Base-by-base conservation (phyloP, 2,888 invertebrate genomes). In the Ametastegia equiseti region DNA sequence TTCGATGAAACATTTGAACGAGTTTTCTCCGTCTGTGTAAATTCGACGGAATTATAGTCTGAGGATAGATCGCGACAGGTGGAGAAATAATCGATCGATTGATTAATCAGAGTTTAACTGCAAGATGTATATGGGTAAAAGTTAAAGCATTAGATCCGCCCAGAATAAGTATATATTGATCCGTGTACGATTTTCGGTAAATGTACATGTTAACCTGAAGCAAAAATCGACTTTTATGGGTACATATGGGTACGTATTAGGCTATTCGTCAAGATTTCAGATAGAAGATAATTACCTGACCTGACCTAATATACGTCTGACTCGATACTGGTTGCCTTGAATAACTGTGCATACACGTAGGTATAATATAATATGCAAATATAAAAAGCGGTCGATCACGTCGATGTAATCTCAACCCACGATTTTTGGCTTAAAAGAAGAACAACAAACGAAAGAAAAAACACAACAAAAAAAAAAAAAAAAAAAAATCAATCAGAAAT, bases 301-400 rank as follows among this genome's bases (percentile, higher is more conserved):
- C 67, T 67, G 39, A 39, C 67, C 23, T 36, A 67, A 67, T 23
- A n/a, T n/a, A 23, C 39, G 19, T 67, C 67, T 67, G 60, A 30
- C 13, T 19, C 23, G 23, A 60, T 60, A 19, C 60, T 54, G 2
- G 60, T 60, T 60, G 60, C 60, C 30, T 30, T 39, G 67, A 67
- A 39, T 39, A 67, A 67, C 67, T 67, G 67, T 67, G 19, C 30
- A 47, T n/a, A 47, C 15, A 47, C n/a, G 3, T 42, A 47, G 11
- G n/a, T 60, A 60, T 15, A 13, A 60, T 30, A 30, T 15, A 11
- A n/a, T 60, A 60, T 60, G 4, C 39, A 23, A 19, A 6, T 11
- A 23, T 65, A 67, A 67, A 67, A 67, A 67, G 67, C 39, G 67
- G 39, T 67, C 39, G 67, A 36, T n/a, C n/a, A 23, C 36, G 39